Base-by-base conservation (phyloP, 2,113 vertebrate genomes). In the Channa argus region DNA sequence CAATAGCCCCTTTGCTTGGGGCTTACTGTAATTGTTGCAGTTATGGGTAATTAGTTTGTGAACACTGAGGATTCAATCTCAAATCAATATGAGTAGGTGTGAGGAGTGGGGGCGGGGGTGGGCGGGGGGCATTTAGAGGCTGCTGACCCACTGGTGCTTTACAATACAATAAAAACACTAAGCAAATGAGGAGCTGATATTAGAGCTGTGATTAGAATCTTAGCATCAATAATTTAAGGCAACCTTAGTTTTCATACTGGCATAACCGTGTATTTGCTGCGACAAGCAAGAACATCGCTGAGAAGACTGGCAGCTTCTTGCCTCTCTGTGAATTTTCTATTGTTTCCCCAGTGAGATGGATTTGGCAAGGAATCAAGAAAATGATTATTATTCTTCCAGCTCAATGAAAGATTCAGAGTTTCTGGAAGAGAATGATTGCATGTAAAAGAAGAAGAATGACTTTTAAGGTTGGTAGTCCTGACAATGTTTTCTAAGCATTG, bases 1-100 rank as follows among this genome's bases (percentile, higher is more conserved):
- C 86, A 59, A 86, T 65, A 66, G 63, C 38, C 13, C 56, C 46
- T 68, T 70, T 72, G 69, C 82, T 74, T 0, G 2, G 44, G 50
- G 85, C 83, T 89, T 72, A 83, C 59, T 71, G 74, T 77, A 86
- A 87, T 88, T 83, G 63, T 76, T 78, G 73, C 77, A 82, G 77
- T 89, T 78, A 89, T 79, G 82, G 72, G 64, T 90, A 89, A 89
- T 90, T 86, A 88, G 72, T 63, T 68, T 64, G 56, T 70, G 76
- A 85, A 76, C 60, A 64, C 77, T 52, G 61, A 80, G 37, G 69
- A 89, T 83, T 86, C 72, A 82, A 83, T 86, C 69, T 82, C 52
- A 45, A 70, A 90, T 90, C 80, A 71, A 88, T 88, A 70, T 52
- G 65, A 36, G 61, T 13, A 41, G 6, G 53, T 13, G 47, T 0